phyloP scores from a whole-genome alignment of 2,888 invertebrate species.

The Cerceris rybyensis region DNA sequence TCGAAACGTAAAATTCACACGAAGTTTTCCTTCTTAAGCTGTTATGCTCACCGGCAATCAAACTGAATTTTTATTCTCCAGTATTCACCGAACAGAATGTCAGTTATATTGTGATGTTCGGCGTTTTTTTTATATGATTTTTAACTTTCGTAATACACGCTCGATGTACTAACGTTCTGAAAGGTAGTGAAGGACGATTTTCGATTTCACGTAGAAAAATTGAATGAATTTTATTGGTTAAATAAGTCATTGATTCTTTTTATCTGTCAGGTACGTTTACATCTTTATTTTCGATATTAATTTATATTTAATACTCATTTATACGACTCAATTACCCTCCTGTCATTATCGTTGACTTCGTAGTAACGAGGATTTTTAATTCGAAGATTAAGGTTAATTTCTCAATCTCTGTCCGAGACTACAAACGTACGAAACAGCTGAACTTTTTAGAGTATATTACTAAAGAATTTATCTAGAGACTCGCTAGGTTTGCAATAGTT shows the following conservation, averaged over 20 bases:
- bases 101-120: constrained; percentile 44
- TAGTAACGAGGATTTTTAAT: too few species aligned
- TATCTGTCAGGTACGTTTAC: constrained; percentile 40
- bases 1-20: too few species aligned
- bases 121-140: constrained; percentile 34
- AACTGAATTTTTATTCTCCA: not conserved
- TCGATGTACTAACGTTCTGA: not conserved
- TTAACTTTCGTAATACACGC: constrained; percentile 20
- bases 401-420: too few species aligned
- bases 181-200: not conserved
- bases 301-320: too few species aligned
- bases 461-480: too few species aligned
- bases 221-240: constrained; percentile 46
- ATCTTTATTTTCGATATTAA: not conserved
- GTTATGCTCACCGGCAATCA: not conserved
- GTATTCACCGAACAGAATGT: constrained; percentile 26
- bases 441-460: too few species aligned
- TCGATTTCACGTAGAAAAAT: constrained; percentile 22
- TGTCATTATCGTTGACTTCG: too few species aligned
- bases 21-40: too few species aligned
- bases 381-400: too few species aligned
- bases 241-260: constrained; percentile 13
- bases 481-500: too few species aligned
- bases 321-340: too few species aligned
- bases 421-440: too few species aligned